Percentiles rank a stretch among this genome's conserved stretches.
Evolutionary conservation across 30 jellyfish, hydroid and myxozoan species (phyloP).

Genomic region (Aurelia aurita complex sp. Pacific): DNA sequence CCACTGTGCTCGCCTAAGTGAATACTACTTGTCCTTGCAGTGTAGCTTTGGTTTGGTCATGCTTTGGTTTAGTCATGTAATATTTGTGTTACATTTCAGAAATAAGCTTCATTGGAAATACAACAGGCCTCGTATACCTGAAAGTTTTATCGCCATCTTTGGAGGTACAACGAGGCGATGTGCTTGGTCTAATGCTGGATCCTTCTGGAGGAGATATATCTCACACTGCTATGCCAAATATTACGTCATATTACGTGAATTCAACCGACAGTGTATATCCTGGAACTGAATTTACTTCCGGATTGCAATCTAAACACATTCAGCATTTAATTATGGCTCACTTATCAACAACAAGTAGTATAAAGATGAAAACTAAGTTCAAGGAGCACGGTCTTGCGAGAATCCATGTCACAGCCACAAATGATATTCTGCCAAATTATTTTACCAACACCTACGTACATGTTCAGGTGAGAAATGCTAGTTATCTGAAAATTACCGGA

Average conservation of each 20-base stretch:
- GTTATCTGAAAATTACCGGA: too few relatives aligned
- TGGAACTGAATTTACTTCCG: conserved; percentile 4
- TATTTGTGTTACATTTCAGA: conserved; percentile 25
- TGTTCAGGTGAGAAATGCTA: conserved; percentile 26
- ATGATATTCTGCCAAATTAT: conserved; percentile 1
- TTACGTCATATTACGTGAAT: neutral
- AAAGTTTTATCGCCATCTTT: conserved; percentile 31
- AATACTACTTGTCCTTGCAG: too few relatives aligned
- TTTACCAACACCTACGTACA: conserved; percentile 28
- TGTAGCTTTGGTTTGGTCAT: too few relatives aligned
- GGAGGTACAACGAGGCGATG: conserved; percentile 50
- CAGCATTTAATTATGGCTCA: conserved; percentile 48
- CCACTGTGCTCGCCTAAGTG: too few relatives aligned
- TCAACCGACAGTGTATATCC: conserved; percentile 31
- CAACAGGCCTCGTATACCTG: conserved; percentile 57
- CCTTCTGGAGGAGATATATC: conserved; percentile 14
- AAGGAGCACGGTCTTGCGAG: conserved; percentile 42
- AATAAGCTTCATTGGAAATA: conserved; percentile 39
- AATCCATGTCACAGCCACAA: conserved; percentile 18
- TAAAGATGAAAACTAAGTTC: conserved; percentile 23
- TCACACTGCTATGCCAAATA: too few relatives aligned
- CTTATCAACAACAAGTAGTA: conserved; percentile 29
- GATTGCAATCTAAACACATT: neutral
- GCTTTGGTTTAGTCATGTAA: too few relatives aligned
- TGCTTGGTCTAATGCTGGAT: conserved; percentile 24